Conservation (phyloP, 2,113 vertebrate genomes). For the Colinus virginianus region DNA sequence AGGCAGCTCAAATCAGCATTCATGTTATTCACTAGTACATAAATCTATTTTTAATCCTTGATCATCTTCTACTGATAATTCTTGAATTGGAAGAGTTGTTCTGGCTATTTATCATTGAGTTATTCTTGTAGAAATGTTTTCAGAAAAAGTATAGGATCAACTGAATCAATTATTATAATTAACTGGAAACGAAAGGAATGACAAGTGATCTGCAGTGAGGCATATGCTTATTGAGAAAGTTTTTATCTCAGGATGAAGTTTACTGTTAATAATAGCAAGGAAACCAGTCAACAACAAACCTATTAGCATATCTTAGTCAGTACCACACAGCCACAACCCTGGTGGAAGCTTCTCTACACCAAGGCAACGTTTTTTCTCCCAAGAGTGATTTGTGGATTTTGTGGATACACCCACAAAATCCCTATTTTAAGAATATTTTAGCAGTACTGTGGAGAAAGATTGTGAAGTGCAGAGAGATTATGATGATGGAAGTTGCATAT, state of each 20-base stretch:
- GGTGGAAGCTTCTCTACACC: not conserved
- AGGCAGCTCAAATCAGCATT: not conserved
- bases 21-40: not conserved
- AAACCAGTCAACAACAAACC: not conserved
- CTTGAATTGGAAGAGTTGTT: not conserved
- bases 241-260: conserved; percentile 9
- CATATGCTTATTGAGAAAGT: not conserved
- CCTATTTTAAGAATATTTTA: not conserved
- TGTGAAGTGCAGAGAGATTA: not conserved
- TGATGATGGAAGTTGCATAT: not conserved
- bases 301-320: not conserved
- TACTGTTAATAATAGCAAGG: conserved; percentile 20
- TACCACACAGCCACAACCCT: not conserved
- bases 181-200: conserved; percentile 17
- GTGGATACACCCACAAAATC: not conserved
- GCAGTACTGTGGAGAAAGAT: not conserved
- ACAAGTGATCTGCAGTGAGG: not conserved
- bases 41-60: not conserved
- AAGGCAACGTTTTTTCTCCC: not conserved
- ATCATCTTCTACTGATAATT: not conserved
- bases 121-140: not conserved
- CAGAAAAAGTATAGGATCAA: not conserved
- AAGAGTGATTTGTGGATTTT: not conserved
- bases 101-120: not conserved
- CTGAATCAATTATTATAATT: conserved; percentile 48